Evolutionary conservation across 2,113 vertebrate species (phyloP), one percentile per base, ranked within the genome.

Genomic region (Campylomormyrus tamandua): DNA sequence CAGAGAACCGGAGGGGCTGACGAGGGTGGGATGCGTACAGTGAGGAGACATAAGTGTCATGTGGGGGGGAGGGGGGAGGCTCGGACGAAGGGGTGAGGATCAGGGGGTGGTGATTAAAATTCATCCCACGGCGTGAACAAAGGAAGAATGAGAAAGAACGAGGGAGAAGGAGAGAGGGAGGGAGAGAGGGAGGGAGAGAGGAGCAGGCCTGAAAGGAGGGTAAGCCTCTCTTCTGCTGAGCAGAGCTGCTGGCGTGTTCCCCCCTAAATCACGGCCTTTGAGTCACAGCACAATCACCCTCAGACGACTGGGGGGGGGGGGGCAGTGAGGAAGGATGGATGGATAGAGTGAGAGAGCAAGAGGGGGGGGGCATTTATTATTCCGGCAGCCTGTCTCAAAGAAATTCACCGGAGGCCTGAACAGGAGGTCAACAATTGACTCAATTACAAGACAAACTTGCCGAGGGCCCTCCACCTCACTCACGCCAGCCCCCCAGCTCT

Each of bases 361-460:
- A 90, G 94, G 91, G 90, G 89, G 91, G 91, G 92, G 94, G 90
- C 93, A 93, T 95, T 94, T 94, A 95, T 95, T 95, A 95, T 95
- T 95, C 92, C 53, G 86, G 92, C 91, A 90, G 93, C 93, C 93
- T 93, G 93, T 92, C 92, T 84, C 85, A 13, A 53, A 91, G 93
- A 92, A 95, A 92, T 91, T 91, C 93, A 90, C 86, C 87, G 93
- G 94, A 94, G 91, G 92, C 89, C 93, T 94, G 93, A 96, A 96
- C 95, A 94, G 93, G 91, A 95, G 95, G 95, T 96, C 95, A 96
- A 96, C 96, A 96, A 96, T 97, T 96, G 95, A 96, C 95, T 97
- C 96, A 96, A 97, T 97, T 97, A 97, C 96, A 96, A 96, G 96
- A 96, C 96, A 97, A 97, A 96, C 96, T 95, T 94, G 92, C 95